Evolutionary conservation across 1,140 invertebrate species (phyloP).

Genomic region (Ooceraea biroi): DNA sequence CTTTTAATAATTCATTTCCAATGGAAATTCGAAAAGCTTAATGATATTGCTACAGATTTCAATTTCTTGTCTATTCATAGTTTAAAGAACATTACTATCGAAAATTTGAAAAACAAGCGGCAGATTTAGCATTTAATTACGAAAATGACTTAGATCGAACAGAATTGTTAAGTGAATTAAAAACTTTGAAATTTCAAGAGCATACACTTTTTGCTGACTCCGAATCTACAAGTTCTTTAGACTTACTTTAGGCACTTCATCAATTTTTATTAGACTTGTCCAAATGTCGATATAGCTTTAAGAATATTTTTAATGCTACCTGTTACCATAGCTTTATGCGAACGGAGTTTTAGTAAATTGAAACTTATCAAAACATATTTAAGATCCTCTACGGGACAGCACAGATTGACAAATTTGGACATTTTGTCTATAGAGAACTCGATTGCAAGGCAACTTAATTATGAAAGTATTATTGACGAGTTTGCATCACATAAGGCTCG

Average conservation of each 20-base stretch:
- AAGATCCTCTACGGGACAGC: too few relatives aligned
- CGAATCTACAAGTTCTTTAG: slow-evolving; percentile 11
- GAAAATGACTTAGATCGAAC: slow-evolving; percentile 1
- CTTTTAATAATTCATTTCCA: slow-evolving; percentile 22
- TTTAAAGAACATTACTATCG: slow-evolving; percentile 12
- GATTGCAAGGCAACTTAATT: too few relatives aligned
- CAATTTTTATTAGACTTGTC: too few relatives aligned
- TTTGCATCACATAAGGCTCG: too few relatives aligned
- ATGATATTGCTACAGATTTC: slow-evolving; percentile 14
- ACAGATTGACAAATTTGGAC: too few relatives aligned
- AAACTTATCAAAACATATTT: too few relatives aligned
- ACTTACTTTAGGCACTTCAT: slow-evolving; percentile 3
- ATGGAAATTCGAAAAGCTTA: slow-evolving; percentile 21
- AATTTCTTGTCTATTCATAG: slow-evolving; percentile 16
- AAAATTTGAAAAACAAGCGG: slow-evolving; percentile 22
- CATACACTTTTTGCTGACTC: slow-evolving; percentile 11
- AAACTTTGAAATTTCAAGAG: slow-evolving; percentile 20
- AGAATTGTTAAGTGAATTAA: slow-evolving; percentile 22
- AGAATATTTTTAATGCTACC: too few relatives aligned
- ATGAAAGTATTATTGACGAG: too few relatives aligned
- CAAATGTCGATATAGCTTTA: too few relatives aligned
- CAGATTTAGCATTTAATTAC: slow-evolving; percentile 21
- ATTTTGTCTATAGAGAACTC: too few relatives aligned
- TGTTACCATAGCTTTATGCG: too few relatives aligned
- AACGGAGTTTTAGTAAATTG: too few relatives aligned